Conservation (phyloP, 2,113 vertebrate species). For the Tragelaphus strepsiceros region DNA sequence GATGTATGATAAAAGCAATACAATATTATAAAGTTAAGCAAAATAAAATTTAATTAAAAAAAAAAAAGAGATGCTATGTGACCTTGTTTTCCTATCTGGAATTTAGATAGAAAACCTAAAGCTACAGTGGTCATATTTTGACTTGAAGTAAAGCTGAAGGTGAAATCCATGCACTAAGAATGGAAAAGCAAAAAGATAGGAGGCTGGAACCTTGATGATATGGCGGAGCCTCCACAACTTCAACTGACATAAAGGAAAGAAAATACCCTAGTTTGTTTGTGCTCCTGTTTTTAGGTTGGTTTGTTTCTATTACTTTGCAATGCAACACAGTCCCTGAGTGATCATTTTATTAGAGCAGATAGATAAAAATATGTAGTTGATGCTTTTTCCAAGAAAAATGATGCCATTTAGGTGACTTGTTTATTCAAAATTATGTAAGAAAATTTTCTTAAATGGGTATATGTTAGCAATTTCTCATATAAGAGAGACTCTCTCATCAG, state of each 20-base stretch:
- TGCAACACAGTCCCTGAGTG: background rate
- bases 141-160: background rate
- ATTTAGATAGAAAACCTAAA: background rate
- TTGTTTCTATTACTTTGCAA: background rate
- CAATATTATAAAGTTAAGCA: no score
- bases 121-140: background rate
- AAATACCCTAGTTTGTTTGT: background rate
- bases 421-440: background rate
- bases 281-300: background rate
- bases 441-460: background rate
- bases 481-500: background rate
- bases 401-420: background rate
- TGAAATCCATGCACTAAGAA: background rate
- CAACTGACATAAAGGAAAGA: background rate
- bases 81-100: background rate
- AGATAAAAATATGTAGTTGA: background rate
- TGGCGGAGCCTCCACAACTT: background rate
- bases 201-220: background rate
- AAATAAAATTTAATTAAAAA: no score
- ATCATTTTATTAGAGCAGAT: background rate
- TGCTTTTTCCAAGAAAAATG: constrained; percentile 11
- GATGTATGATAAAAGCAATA: no score
- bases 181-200: background rate
- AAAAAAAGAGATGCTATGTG: no score
- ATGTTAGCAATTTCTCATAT: background rate